Conservation (phyloP, 1,140 invertebrate species). For the Frieseomelitta varia region DNA sequence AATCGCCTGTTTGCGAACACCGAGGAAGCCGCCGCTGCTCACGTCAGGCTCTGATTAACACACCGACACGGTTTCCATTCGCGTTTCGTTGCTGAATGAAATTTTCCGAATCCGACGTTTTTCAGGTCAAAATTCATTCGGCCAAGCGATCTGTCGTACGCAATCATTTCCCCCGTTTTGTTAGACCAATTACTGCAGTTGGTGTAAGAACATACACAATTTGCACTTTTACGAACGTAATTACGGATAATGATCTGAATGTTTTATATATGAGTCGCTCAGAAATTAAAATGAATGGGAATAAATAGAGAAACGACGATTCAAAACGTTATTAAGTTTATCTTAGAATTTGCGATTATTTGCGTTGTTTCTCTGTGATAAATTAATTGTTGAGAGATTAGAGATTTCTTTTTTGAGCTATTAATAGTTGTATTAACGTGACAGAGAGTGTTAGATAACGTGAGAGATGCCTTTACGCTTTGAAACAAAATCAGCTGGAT, state of each 20-base stretch:
- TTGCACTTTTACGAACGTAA: neutral
- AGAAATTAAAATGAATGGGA: too few species aligned
- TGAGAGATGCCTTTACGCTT: too few species aligned
- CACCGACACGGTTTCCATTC: slow-evolving; percentile 16
- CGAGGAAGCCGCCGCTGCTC: neutral
- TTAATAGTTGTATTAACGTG: too few species aligned
- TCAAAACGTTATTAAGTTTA: too few species aligned
- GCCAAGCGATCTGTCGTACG: neutral
- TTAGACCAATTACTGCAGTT: neutral
- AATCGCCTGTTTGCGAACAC: neutral
- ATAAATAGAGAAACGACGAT: too few species aligned
- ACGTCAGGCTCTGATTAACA: slow-evolving; percentile 36
- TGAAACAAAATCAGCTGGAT: too few species aligned
- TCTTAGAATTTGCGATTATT: too few species aligned
- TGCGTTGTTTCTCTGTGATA: too few species aligned
- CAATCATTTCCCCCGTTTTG: neutral
- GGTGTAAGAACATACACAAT: neutral
- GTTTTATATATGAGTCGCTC: too few species aligned
- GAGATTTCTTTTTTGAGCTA: too few species aligned
- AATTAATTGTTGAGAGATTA: too few species aligned
- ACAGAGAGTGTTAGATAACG: too few species aligned
- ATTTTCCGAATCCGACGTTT: neutral
- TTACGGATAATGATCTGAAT: neutral
- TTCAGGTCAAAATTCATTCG: neutral
- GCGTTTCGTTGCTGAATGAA: neutral